These are phyloP conservation scores for Wasmannia auropunctata DNA, from an alignment of 1,140 invertebrate species.

Conservation along the genomic window DNA sequence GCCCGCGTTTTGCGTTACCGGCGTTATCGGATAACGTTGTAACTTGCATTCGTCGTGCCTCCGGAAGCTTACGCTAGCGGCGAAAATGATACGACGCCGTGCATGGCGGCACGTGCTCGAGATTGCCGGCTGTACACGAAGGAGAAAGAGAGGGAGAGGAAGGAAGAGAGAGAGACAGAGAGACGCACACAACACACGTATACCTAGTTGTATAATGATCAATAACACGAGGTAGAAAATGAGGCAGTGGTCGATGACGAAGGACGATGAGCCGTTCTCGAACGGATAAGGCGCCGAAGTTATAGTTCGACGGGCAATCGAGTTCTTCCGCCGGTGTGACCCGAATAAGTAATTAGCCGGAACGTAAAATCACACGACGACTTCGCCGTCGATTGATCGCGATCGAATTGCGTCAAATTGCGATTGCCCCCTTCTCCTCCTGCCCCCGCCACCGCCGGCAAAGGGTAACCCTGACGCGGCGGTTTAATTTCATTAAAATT, in stretches of 20 bases:
- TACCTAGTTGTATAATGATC: constrained; percentile 40
- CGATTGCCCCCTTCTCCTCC: too few relatives aligned
- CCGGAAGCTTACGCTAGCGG: neutral
- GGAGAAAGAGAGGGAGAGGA: neutral
- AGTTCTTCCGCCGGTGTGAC: neutral
- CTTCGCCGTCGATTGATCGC: neutral
- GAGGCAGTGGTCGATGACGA: constrained; percentile 9
- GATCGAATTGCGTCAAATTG: constrained; percentile 36
- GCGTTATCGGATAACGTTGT: constrained; percentile 12
- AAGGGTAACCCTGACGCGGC: neutral
- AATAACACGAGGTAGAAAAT: constrained; percentile 35
- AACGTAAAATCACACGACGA: constrained; percentile 11
- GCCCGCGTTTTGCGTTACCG: neutral
- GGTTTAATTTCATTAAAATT: constrained; percentile 51
- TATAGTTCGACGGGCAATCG: constrained; percentile 2
- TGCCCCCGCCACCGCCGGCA: neutral
- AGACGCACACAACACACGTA: neutral
- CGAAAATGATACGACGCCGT: constrained; percentile 33
- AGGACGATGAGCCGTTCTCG: neutral
- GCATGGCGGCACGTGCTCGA: constrained; percentile 45
- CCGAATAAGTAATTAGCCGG: constrained; percentile 25
- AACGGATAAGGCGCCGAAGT: neutral
- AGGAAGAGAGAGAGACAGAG: neutral
- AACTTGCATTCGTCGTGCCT: neutral
- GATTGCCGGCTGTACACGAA: constrained; percentile 14